These are phyloP conservation scores for Tinamus guttatus DNA, from an alignment of 2,113 vertebrate genomes.

Conservation along the genomic window DNA sequence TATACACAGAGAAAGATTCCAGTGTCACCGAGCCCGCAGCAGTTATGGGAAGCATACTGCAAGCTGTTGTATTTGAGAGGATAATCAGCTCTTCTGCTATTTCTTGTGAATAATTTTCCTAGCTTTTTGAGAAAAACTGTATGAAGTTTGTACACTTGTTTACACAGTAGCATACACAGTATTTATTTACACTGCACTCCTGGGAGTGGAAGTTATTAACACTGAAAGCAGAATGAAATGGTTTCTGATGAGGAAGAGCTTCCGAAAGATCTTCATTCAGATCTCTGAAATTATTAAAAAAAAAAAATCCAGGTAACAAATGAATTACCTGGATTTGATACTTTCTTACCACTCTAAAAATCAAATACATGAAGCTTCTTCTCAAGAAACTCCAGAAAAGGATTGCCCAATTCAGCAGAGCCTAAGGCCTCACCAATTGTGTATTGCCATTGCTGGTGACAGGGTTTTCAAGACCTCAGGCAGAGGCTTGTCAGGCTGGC, in stretches of 20 bases:
- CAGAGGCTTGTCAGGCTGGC: accelerated
- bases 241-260: not conserved
- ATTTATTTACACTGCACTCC: accelerated
- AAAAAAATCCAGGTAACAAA: too few relatives aligned
- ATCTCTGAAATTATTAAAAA: not conserved
- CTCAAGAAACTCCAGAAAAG: not conserved
- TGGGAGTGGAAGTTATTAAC: not conserved
- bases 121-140: not conserved
- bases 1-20: not conserved
- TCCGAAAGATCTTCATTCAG: accelerated
- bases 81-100: not conserved
- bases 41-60: not conserved
- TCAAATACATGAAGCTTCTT: not conserved
- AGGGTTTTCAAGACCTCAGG: not conserved
- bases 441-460: not conserved
- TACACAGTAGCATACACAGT: not conserved
- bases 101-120: not conserved
- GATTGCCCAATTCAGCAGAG: not conserved
- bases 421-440: not conserved
- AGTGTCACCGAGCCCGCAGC: not conserved
- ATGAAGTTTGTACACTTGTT: not conserved
- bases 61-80: not conserved
- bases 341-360: not conserved
- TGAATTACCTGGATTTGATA: not conserved
- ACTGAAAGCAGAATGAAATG: not conserved